These are phyloP conservation scores for Heterodera schachtii DNA, from an alignment of 1,140 invertebrate species.

Conservation along the genomic window DNA sequence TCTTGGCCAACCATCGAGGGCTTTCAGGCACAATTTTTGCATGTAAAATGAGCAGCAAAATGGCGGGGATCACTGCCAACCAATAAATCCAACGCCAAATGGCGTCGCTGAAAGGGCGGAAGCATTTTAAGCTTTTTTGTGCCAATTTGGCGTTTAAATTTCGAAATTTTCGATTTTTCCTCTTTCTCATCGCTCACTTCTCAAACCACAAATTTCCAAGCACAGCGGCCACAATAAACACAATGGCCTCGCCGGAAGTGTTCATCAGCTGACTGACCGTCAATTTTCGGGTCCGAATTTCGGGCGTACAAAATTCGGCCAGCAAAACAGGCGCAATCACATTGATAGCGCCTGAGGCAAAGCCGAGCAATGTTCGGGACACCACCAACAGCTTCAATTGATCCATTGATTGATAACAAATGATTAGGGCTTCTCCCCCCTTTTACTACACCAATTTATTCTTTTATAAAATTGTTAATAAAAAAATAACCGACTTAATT, in stretches of 20 bases:
- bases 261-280: conserved; percentile 15
- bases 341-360: conserved; percentile 11
- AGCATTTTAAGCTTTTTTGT: too few species aligned
- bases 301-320: conserved; percentile 14
- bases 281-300: conserved; percentile 8
- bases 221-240: conserved; percentile 29
- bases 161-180: not conserved
- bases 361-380: conserved; percentile 14
- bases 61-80: conserved; percentile 12
- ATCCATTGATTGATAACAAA: too few species aligned
- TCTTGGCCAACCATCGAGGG: conserved; percentile 23
- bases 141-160: not conserved
- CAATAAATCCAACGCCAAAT: conserved; percentile 27
- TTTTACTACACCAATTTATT: too few species aligned
- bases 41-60: not conserved
- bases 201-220: conserved; percentile 27
- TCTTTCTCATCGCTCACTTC: not conserved
- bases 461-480: too few species aligned
- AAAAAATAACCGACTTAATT: not conserved
- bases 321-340: conserved; percentile 10
- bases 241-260: conserved; percentile 8
- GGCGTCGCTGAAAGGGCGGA: not conserved
- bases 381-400: not conserved
- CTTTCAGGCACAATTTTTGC: conserved; percentile 18
- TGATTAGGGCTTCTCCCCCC: too few species aligned